A percentile compares a stretch with the other conserved stretches of the same genome.
Evolutionary conservation across 2,797 vertebrate genomes (phyloP).

Genomic region (Scleropages formosus): DNA sequence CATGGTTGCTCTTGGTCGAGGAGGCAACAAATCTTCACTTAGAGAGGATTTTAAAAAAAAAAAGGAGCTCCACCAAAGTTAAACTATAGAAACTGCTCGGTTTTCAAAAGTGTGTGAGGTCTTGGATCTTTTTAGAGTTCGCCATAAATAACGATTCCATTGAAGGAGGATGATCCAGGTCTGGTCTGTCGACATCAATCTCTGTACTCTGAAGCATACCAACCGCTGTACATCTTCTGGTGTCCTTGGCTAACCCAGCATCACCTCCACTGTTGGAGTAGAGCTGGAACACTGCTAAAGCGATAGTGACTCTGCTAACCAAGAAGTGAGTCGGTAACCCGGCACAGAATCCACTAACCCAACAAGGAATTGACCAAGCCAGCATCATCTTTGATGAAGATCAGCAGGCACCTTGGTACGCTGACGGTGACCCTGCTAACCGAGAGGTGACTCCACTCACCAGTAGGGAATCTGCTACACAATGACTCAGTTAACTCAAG

Average conservation of each 20-base stretch:
- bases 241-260: not conserved
- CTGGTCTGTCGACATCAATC: conserved; percentile 10
- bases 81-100: not conserved
- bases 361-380: not conserved
- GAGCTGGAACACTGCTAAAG: not conserved
- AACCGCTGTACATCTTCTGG: not conserved
- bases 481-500: no score
- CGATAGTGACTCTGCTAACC: conserved; percentile 11
- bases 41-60: not conserved
- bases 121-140: not conserved
- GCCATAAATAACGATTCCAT: not conserved
- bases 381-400: conserved; percentile 1
- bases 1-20: not conserved
- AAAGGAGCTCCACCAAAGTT: not conserved
- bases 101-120: not conserved
- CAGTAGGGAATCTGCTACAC: no score
- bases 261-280: not conserved
- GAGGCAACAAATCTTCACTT: not conserved
- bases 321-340: not conserved
- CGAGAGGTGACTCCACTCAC: not conserved
- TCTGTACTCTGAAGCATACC: not conserved
- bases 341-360: not conserved
- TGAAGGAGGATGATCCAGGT: not conserved
- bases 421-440: not conserved
- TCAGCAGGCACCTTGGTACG: not conserved